Base-by-base conservation (phyloP, 2,888 invertebrate species). In the Eupithecia insigniata region DNA sequence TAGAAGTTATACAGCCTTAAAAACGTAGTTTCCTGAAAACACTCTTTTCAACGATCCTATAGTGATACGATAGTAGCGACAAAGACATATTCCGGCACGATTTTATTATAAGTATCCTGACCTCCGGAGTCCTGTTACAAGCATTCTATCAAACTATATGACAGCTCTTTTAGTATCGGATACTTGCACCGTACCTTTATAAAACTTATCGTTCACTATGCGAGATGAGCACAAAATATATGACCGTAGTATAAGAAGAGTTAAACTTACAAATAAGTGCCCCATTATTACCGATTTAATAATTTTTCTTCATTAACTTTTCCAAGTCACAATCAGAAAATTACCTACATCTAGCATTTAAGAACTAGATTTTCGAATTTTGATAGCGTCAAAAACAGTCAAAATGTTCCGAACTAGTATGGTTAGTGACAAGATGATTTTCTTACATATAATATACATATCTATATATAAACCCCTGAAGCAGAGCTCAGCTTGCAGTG, bases 71-170 rank as follows among this genome's bases (percentile, higher is more conserved):
- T 36, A 12, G 36, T 36, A 36, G 36, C 14, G 36, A 36, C 12
- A 12, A 6, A 51, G 51, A 34, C 51, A 10, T 55, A 55, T 55
- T 12, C 51, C 67, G 51, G 16, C 62, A 43, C 62, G 30, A 62
- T 71, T 67, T 62, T 55, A 67, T 67, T 64, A 51, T 51, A 67
- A 67, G 71, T 64, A 62, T 64, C 62, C 67, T 71, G 71, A 71
- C 64, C 71, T 83, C 16, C 43, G 18, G 18, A 43, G 18, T 18
- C 16, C 36, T 43, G 83, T 84, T 87, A 85, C 80, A 83, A 87
- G 83, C 83, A 84, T 80, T 87, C 84, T 85, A 86, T 88, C 85
- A 87, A 87, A 87, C 81, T 84, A 83, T 79, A 85, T 81, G 84
- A 84, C 83, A 84, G 78, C 74, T 80, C 79, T 81, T 85, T 84